These are phyloP conservation scores for Hyperopisus bebe DNA, from an alignment of 2,113 vertebrate genomes.

Conservation along the genomic window DNA sequence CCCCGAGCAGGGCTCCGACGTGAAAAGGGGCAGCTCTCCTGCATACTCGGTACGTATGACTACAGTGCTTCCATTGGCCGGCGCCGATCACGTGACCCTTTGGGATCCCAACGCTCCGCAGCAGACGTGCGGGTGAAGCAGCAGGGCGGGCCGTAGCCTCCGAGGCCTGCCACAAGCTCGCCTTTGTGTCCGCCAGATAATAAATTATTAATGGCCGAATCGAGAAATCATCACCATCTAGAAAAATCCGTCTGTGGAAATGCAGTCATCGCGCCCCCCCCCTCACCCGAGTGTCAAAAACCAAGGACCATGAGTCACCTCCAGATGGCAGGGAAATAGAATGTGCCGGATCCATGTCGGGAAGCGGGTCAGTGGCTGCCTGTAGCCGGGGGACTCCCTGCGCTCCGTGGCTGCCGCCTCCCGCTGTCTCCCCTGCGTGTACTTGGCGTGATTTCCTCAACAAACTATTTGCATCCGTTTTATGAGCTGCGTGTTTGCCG, in stretches of 20 bases:
- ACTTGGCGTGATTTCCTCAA: neutral
- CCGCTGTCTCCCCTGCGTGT: neutral
- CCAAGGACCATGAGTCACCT: neutral
- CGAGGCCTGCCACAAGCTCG: neutral
- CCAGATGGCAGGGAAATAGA: neutral
- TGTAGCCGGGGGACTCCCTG: neutral
- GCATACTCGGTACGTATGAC: slow-evolving; percentile 64
- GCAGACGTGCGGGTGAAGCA: neutral
- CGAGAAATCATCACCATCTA: neutral
- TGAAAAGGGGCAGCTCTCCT: slow-evolving; percentile 66
- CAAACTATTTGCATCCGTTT: neutral
- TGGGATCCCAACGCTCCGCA: neutral
- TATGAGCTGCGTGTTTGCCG: neutral
- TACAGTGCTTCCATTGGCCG: neutral
- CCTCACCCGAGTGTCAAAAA: neutral
- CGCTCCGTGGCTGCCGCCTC: neutral
- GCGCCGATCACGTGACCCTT: neutral
- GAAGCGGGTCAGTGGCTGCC: neutral
- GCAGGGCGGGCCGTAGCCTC: neutral
- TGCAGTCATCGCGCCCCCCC: neutral
- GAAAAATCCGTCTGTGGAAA: neutral
- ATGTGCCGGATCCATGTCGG: neutral
- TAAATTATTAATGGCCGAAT: neutral
- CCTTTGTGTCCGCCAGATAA: neutral
- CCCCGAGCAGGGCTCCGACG: slow-evolving; percentile 58